These are phyloP conservation scores for Pachymerium ferrugineum DNA, from an alignment of 2,888 invertebrate species.

Conservation along the genomic window DNA sequence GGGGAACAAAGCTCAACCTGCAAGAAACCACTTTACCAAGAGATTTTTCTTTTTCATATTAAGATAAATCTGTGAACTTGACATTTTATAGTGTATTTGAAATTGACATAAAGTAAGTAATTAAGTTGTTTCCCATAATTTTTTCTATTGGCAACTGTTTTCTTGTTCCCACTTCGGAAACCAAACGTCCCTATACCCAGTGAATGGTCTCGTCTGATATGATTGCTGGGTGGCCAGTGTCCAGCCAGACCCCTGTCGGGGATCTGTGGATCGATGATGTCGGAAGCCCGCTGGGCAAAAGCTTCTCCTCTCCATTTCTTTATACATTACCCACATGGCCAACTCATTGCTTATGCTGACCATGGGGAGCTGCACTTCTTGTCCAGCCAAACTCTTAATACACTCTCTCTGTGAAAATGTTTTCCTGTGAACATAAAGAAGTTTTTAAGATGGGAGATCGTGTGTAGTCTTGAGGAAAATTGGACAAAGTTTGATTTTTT, in stretches of 20 bases:
- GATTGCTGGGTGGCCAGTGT: constrained; percentile 31
- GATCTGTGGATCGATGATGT: constrained; percentile 22
- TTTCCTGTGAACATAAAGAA: not conserved
- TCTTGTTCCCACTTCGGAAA: not conserved
- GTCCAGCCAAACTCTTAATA: not conserved
- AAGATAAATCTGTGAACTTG: too few relatives aligned
- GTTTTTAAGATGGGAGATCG: too few relatives aligned
- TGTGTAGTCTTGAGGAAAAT: too few relatives aligned
- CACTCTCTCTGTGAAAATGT: not conserved
- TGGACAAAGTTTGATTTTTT: too few relatives aligned
- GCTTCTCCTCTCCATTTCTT: constrained; percentile 5
- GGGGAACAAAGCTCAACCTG: too few relatives aligned
- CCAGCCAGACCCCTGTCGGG: constrained; percentile 28
- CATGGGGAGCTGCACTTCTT: constrained; percentile 25
- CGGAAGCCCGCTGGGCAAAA: constrained; percentile 8
- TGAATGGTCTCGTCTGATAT: constrained; percentile 28
- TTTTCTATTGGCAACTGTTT: not conserved
- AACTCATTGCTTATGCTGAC: constrained; percentile 23
- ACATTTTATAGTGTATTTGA: not conserved
- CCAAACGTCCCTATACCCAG: not conserved
- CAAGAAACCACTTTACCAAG: too few relatives aligned
- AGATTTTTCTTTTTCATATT: not conserved
- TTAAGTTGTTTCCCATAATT: not conserved
- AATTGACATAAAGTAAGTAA: not conserved
- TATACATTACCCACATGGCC: constrained; percentile 21